phyloP scores from a whole-genome alignment of 2,113 vertebrate genomes.

The Cyprinodon brontotheroides region DNA sequence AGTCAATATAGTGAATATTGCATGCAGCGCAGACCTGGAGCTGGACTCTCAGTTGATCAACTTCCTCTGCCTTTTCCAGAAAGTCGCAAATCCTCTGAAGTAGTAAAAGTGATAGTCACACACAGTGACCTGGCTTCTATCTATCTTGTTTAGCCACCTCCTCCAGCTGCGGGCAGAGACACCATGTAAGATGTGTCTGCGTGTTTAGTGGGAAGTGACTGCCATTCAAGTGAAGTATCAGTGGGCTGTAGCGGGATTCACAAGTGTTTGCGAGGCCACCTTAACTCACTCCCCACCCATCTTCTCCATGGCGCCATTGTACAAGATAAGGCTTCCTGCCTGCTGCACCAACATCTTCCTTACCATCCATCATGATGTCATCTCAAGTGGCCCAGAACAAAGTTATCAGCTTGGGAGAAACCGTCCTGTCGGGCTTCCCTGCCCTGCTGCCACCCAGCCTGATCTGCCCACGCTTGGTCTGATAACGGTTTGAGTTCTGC shows the following conservation, averaged over 20 bases:
- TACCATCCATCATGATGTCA: constrained; percentile 75
- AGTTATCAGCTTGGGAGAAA: constrained; percentile 72
- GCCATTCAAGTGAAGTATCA: constrained; percentile 41
- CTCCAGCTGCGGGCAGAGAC: not conserved
- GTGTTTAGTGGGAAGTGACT: constrained; percentile 30
- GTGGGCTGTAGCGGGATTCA: constrained; percentile 20
- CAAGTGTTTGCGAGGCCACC: constrained; percentile 28
- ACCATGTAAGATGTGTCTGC: constrained; percentile 21
- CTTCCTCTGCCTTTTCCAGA: constrained; percentile 15
- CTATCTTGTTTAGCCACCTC: constrained; percentile 27
- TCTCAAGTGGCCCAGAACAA: constrained; percentile 68
- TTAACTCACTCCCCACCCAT: constrained; percentile 3
- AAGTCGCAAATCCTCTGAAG: constrained; percentile 12
- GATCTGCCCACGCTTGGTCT: constrained; percentile 34
- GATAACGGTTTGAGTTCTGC: constrained; percentile 54
- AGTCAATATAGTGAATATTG: not conserved
- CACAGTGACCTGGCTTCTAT: constrained; percentile 21
- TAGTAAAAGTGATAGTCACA: constrained; percentile 20
- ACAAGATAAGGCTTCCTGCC: constrained; percentile 72
- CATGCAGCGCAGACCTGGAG: constrained; percentile 58
- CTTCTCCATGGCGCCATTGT: constrained; percentile 44
- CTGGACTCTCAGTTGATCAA: constrained; percentile 23
- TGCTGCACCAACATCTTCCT: constrained; percentile 56
- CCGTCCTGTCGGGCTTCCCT: constrained; percentile 33
- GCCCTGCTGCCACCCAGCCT: constrained; percentile 61